Base-by-base conservation (phyloP, 2,888 invertebrate genomes). In the Brenthis daphne region DNA sequence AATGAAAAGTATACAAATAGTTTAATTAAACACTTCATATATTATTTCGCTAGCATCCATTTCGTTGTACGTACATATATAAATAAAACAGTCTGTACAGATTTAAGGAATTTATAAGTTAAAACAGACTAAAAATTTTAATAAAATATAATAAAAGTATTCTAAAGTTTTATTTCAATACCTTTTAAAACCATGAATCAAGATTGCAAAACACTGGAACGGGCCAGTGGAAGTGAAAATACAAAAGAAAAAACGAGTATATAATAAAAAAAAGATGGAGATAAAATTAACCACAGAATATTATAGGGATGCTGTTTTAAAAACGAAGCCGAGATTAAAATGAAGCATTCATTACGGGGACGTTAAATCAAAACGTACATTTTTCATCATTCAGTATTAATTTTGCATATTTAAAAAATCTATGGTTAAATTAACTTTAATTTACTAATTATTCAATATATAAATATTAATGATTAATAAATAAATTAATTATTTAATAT, bases 121-220 rank as follows among this genome's bases (percentile, higher is more conserved):
- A 83, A 84, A 80, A 83, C 86, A 84, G 83, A 88, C 82, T 85
- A 84, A 85, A 83, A 72, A 79, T 80, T 85, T 88, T 85, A 90
- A 88, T 89, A 87, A 88, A 88, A 87, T 81, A 83, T 84, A 81
- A 79, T 80, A 76, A 71, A 82, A 84, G 79, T 74, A 69, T 70
- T 54, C 37, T 57, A 48, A 70, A 4, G 57, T 71, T 75, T 67
- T 64, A 67, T 75, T 64, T 50, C 48, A 56, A 14, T 33, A n/a
- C 51, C 43, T 65, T 47, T 50, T 43, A 8, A 55, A 33, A 60
- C 50, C 50, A 47, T 33, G 16, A 63, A 63, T 63, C 37, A 50
- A 3, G 61, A 63, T 60, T 48, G 29, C n/a, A 60, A 50, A 50
- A 43, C 37, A 43, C 29, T n/a, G 48, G 58, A 60, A 60, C 29